Base-by-base conservation (phyloP, 2,888 invertebrate species). In the Minunthozetes semirufus region DNA sequence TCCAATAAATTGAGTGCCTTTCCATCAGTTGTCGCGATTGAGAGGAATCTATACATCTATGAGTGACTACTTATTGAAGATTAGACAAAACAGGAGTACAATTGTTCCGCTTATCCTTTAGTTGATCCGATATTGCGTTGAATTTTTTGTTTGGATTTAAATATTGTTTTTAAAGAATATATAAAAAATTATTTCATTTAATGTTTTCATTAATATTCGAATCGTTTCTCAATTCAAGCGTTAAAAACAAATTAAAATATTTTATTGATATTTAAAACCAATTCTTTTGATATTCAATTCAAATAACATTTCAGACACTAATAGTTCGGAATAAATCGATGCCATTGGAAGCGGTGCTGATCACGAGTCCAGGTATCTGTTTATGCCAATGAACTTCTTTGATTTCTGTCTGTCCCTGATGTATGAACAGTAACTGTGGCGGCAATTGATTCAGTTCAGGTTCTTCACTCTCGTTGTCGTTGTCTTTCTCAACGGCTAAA, bases 351-450 rank as follows among this genome's bases (percentile, higher is more conserved):
- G 99, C 94, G 38, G 99, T 99, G 76, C 94, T 94, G 68, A 99
- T 86, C 72, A 99, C 87, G 0, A 93, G 89, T 13, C 98, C 97
- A 0, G 96, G 91, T 78, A 97, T 87, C 85, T 99, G 97, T 33
- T 90, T 89, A 84, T 99, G 98, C 98, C 99, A 99, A 82, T 98
- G 98, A 42, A 98, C 84, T 85, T 99, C 99, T 83, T 99, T 99
- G 75, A 99, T 91, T 82, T 99, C 96, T 76, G 88, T 90, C 83
- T 98, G 98, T 59, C 99, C 99, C 63, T 96, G 94, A 82, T 99
- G 99, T 79, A 98, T 94, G 83, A 99, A 99, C 77, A 99, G 85
- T 70, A 99, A 84, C 83, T 99, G 98, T 0, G 97, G 94, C 33
- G 99, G 98, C 73, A 97, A 84, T 81, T 90, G 89, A 87, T 89